Percentiles rank a stretch among this genome's conserved stretches.
phyloP scores from a whole-genome alignment of 2,113 vertebrate species.

The Phalacrocorax carbo region DNA sequence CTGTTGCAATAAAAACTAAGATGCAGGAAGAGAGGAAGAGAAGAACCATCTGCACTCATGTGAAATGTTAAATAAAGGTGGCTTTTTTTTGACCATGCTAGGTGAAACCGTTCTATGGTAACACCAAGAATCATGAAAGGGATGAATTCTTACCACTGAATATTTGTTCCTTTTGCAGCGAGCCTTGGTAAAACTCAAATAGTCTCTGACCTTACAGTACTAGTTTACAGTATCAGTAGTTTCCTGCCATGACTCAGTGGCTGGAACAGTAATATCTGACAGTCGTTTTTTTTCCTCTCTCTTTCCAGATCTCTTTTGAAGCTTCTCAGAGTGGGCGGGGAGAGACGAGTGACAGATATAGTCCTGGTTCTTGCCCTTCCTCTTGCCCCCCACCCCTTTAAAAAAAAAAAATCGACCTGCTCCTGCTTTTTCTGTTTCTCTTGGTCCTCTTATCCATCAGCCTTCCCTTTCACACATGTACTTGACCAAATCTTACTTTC shows the following conservation, averaged over 20 bases:
- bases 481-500: conserved; percentile 8
- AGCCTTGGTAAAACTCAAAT: conserved; percentile 15
- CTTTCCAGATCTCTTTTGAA: conserved; percentile 60
- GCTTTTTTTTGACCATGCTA: not conserved
- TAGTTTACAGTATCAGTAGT: conserved; percentile 61
- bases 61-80: not conserved
- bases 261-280: conserved; percentile 66
- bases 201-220: conserved; percentile 32
- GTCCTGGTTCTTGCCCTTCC: conserved; percentile 33
- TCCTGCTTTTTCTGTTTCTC: not conserved
- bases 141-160: not conserved
- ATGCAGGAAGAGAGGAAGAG: not conserved
- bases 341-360: conserved; percentile 33
- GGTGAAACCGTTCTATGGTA: not conserved
- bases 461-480: not conserved
- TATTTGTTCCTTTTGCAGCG: not conserved
- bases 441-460: not conserved
- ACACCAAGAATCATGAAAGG: not conserved
- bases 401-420: not conserved
- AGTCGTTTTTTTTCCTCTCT: conserved; percentile 45
- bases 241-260: conserved; percentile 67
- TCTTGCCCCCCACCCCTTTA: not conserved
- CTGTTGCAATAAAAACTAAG: not conserved
- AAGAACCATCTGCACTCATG: not conserved
- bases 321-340: conserved; percentile 19